phyloP scores from a whole-genome alignment of 2,797 vertebrate genomes.

The Hyperoplus immaculatus region DNA sequence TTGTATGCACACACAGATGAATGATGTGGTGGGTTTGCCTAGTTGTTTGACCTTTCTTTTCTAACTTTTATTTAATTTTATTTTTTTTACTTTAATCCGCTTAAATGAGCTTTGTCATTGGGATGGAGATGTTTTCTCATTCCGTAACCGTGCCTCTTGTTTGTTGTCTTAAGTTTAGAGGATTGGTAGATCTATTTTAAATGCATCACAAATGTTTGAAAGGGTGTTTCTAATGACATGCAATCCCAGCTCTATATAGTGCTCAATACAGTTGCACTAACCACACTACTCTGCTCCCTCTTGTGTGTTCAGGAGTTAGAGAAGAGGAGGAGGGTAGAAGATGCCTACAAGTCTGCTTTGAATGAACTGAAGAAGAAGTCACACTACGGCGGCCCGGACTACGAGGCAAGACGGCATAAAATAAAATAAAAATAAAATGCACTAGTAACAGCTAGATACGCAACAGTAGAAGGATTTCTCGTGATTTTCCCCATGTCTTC shows the following conservation, averaged over 20 bases:
- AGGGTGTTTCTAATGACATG: not conserved
- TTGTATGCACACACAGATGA: slow-evolving; percentile 31
- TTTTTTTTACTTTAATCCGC: slow-evolving; percentile 18
- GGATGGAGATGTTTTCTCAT: not conserved
- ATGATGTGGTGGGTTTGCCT: slow-evolving; percentile 14
- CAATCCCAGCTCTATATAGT: not conserved
- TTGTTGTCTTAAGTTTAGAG: slow-evolving; percentile 13
- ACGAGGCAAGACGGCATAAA: slow-evolving; percentile 86
- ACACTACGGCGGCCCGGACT: slow-evolving; percentile 97
- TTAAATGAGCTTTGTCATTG: slow-evolving; percentile 4
- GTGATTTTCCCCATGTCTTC: not conserved
- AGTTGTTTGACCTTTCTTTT: not conserved
- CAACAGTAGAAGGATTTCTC: not conserved
- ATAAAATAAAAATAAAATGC: not conserved
- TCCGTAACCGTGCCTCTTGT: not conserved
- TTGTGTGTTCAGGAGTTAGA: slow-evolving; percentile 88
- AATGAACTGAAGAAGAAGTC: slow-evolving; percentile 97
- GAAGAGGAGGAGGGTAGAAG: slow-evolving; percentile 92
- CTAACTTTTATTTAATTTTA: not conserved
- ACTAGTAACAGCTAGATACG: not conserved
- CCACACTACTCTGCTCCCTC: not conserved
- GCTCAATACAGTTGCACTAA: not conserved
- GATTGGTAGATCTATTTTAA: not conserved
- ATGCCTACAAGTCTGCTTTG: slow-evolving; percentile 93
- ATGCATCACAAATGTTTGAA: slow-evolving; percentile 9